These are phyloP conservation scores for Anguilla marmorata DNA, from an alignment of 2,797 vertebrate genomes.

Conservation along the genomic window DNA sequence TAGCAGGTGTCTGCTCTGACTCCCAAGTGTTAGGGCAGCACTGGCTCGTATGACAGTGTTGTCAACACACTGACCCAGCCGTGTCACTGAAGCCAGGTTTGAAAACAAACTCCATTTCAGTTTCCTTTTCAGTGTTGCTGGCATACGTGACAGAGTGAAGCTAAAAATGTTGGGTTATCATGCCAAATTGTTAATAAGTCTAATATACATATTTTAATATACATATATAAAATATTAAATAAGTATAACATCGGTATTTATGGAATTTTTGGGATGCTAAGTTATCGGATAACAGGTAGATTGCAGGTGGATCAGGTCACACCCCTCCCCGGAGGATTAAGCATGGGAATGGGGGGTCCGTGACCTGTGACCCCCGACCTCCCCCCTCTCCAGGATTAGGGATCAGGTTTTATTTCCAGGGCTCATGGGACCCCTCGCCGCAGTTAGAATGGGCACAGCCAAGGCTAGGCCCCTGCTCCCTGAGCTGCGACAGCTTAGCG, in stretches of 20 bases:
- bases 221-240: neutral
- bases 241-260: neutral
- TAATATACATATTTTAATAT: neutral
- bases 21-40: conserved; percentile 42
- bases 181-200: neutral
- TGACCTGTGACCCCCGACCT: conserved; percentile 59
- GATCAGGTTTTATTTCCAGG: conserved; percentile 61
- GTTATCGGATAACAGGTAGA: neutral
- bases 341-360: conserved; percentile 40
- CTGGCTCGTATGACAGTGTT: conserved; percentile 44
- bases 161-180: neutral
- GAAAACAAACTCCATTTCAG: conserved; percentile 33
- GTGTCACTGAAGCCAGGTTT: conserved; percentile 32
- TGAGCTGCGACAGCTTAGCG: conserved; percentile 72
- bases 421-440: conserved; percentile 61
- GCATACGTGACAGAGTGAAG: neutral
- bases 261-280: neutral
- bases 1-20: conserved; percentile 48
- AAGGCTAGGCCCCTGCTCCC: neutral
- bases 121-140: conserved; percentile 8
- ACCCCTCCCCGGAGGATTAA: neutral
- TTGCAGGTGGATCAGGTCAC: conserved; percentile 64
- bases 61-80: conserved; percentile 51
- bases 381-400: conserved; percentile 32
- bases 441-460: conserved; percentile 43